These are phyloP conservation scores for Semicossyphus pulcher DNA, from an alignment of 2,113 vertebrate genomes.

Conservation along the genomic window DNA sequence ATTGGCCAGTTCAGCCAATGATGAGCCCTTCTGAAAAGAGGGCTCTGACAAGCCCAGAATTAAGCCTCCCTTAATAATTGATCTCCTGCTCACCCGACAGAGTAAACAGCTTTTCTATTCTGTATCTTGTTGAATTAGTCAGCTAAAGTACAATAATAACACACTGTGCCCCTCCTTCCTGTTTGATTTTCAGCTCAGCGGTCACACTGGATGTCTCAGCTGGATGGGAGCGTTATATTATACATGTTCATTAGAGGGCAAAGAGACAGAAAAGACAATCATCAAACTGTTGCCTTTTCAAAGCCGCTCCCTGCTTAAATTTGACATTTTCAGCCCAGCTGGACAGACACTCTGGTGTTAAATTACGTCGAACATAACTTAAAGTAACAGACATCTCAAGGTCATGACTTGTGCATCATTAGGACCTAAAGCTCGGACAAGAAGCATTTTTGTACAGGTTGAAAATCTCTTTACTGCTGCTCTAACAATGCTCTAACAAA, in stretches of 20 bases:
- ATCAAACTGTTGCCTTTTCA: not conserved
- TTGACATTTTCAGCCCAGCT: not conserved
- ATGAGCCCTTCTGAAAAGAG: not conserved
- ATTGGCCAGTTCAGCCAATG: not conserved
- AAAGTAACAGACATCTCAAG: not conserved
- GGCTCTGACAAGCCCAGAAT: not conserved
- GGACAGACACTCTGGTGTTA: too few species aligned
- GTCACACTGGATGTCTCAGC: not conserved
- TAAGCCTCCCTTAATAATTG: slow-evolving; percentile 18
- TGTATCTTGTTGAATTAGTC: slow-evolving; percentile 9
- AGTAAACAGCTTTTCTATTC: not conserved
- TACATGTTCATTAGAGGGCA: not conserved
- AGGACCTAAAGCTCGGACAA: too few species aligned
- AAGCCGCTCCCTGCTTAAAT: not conserved
- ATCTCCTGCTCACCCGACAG: slow-evolving; percentile 3
- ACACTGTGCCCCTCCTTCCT: not conserved
- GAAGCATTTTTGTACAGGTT: too few species aligned
- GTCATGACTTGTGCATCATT: not conserved
- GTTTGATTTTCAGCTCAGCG: slow-evolving; percentile 2
- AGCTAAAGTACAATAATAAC: not conserved
- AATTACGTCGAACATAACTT: not conserved
- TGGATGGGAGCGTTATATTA: not conserved
- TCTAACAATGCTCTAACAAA: too few species aligned
- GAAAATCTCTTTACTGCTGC: too few species aligned
- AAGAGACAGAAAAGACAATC: not conserved